Percentiles rank a stretch among this genome's conserved stretches.
phyloP scores from a whole-genome alignment of 2,888 invertebrate genomes.

The Harpagoxenus sublaevis region DNA sequence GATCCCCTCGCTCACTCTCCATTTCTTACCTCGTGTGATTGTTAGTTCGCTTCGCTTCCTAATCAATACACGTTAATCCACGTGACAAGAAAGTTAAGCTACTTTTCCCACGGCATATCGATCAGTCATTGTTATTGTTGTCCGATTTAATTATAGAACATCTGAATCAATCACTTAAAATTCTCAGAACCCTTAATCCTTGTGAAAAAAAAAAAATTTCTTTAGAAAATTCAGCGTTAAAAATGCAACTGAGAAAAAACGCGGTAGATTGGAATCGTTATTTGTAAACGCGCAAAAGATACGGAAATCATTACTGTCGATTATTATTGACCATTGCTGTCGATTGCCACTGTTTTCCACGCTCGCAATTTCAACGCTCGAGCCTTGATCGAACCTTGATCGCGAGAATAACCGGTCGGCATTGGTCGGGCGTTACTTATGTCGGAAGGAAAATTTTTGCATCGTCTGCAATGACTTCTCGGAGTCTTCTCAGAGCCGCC shows the following conservation, averaged over 20 bases:
- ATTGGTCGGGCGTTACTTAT: not conserved
- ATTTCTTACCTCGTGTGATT: conserved; percentile 20
- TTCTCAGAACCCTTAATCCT: not conserved
- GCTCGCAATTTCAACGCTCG: conserved; percentile 11
- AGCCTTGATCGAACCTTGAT: not conserved
- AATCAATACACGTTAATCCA: conserved; percentile 28
- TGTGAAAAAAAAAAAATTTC: not conserved
- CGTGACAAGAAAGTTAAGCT: conserved; percentile 13
- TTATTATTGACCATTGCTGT: not conserved
- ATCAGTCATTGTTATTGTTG: not conserved
- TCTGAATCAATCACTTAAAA: not conserved
- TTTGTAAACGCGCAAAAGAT: not conserved
- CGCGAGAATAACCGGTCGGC: conserved; percentile 24
- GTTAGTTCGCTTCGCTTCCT: not conserved
- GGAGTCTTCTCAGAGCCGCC: conserved; percentile 26
- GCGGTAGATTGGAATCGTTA: not conserved
- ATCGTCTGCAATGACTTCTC: conserved; percentile 13
- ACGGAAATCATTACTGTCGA: not conserved
- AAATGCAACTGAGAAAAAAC: not conserved
- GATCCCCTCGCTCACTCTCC: conserved; percentile 39
- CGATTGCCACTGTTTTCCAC: not conserved
- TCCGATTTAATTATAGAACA: not conserved
- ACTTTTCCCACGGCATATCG: conserved; percentile 5
- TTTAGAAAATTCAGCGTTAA: not conserved
- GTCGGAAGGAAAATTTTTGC: conserved; percentile 18